Evolutionary conservation across 2,113 vertebrate species (phyloP).

Genomic region (Ariopsis seemanni): DNA sequence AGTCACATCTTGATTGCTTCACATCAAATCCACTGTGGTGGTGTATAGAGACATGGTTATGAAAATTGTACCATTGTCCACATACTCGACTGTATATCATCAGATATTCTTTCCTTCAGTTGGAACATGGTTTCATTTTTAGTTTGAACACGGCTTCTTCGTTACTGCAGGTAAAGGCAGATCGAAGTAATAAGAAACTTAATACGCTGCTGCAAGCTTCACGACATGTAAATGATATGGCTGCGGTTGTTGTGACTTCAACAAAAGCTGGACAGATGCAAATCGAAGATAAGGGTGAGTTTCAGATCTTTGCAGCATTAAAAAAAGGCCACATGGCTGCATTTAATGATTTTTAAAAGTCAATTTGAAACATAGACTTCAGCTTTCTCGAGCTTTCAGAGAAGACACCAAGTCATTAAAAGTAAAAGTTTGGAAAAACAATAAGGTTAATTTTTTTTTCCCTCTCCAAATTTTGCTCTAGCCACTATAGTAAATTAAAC

Average conservation of each 20-base stretch:
- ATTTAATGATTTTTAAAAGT: background rate
- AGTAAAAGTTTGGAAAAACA: background rate
- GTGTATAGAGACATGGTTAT: no score
- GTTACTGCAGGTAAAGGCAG: constrained; percentile 86
- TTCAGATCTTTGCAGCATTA: background rate
- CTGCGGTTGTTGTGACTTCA: constrained; percentile 86
- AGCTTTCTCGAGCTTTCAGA: background rate
- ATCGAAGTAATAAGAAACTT: constrained; percentile 87
- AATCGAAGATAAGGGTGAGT: constrained; percentile 85
- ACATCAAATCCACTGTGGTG: no score
- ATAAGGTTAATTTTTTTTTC: no score
- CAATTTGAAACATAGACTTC: background rate
- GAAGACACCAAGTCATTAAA: background rate
- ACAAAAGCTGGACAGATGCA: constrained; percentile 86
- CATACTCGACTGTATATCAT: no score
- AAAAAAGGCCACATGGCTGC: background rate
- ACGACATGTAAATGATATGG: constrained; percentile 88
- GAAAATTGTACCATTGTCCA: no score
- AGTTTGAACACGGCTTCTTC: background rate
- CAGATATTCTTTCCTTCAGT: background rate
- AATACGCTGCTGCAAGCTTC: constrained; percentile 86
- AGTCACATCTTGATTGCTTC: no score
- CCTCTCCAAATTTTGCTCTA: no score
- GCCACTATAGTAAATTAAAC: background rate
- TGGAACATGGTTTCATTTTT: background rate